A percentile compares a stretch with the other conserved stretches of the same genome.
phyloP scores from a whole-genome alignment of 2,888 invertebrate genomes.

The Tachina fera region DNA sequence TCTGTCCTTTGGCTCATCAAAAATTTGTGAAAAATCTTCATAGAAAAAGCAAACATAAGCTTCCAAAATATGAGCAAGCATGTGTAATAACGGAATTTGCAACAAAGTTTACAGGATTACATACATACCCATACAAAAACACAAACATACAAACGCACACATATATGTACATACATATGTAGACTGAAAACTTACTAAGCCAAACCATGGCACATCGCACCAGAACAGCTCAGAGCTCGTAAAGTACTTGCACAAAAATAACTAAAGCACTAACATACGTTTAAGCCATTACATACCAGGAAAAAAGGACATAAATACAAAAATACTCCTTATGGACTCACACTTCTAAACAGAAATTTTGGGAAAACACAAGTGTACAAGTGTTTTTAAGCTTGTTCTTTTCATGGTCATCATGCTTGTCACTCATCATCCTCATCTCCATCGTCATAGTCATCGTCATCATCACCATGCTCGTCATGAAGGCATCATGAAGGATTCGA shows the following conservation, averaged over 20 bases:
- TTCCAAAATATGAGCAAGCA: constrained; percentile 49
- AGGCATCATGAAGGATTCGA: not conserved
- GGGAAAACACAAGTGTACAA: constrained; percentile 40
- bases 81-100: constrained; percentile 31
- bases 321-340: constrained; percentile 12
- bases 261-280: constrained; percentile 42
- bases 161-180: not conserved
- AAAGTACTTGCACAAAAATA: constrained; percentile 20
- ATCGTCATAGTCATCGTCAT: constrained; percentile 8
- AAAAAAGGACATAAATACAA: constrained; percentile 21
- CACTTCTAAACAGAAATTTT: constrained; percentile 1
- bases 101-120: not conserved
- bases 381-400: constrained; percentile 73
- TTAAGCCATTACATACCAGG: constrained; percentile 34
- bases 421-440: constrained; percentile 69
- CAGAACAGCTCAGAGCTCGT: not conserved
- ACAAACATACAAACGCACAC: not conserved
- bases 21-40: constrained; percentile 58
- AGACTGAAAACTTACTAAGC: not conserved
- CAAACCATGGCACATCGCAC: constrained; percentile 14
- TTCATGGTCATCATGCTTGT: constrained; percentile 76
- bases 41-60: constrained; percentile 57
- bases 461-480: constrained; percentile 32
- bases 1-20: constrained; percentile 57
- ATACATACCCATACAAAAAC: not conserved